Evolutionary conservation across 2,113 vertebrate genomes (phyloP).

Genomic region (Acrocephalus arundinaceus): DNA sequence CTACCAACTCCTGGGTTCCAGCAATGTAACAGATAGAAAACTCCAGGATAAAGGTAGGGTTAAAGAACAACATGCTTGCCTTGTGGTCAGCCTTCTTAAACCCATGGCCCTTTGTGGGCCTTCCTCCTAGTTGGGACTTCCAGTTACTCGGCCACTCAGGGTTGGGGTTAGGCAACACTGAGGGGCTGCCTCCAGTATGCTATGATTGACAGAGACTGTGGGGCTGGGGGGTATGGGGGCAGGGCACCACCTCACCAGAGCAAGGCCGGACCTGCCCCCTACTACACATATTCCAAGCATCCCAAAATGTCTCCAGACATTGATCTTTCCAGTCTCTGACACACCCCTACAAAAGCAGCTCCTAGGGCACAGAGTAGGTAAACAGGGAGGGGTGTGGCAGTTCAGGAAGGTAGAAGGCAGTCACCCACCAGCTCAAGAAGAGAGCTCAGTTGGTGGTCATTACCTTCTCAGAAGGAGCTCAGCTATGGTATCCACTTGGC

Average conservation of each 20-base stretch:
- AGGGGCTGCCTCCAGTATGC: not conserved
- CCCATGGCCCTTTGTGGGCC: not conserved
- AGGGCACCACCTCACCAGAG: not conserved
- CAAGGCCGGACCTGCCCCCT: not conserved
- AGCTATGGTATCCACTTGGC: not conserved
- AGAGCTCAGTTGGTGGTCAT: not conserved
- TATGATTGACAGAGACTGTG: not conserved
- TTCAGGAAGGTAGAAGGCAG: not conserved
- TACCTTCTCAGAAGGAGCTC: not conserved
- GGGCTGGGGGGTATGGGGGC: not conserved
- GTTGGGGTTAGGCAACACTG: not conserved
- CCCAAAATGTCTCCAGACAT: not conserved
- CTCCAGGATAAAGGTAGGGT: not conserved
- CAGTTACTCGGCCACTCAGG: not conserved
- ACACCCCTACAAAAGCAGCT: not conserved
- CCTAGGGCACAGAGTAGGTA: not conserved
- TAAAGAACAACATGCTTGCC: not conserved
- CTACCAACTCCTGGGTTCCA: not conserved
- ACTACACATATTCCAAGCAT: not conserved
- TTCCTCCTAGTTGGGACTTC: not conserved
- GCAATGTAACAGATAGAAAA: not conserved
- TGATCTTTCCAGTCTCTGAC: not conserved
- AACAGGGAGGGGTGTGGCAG: not conserved
- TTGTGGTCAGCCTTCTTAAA: not conserved
- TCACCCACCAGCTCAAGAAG: not conserved